Percentiles rank a stretch among this genome's conserved stretches.
Conservation (phyloP, 1,140 invertebrate species). For the Temnothorax nylanderi region DNA sequence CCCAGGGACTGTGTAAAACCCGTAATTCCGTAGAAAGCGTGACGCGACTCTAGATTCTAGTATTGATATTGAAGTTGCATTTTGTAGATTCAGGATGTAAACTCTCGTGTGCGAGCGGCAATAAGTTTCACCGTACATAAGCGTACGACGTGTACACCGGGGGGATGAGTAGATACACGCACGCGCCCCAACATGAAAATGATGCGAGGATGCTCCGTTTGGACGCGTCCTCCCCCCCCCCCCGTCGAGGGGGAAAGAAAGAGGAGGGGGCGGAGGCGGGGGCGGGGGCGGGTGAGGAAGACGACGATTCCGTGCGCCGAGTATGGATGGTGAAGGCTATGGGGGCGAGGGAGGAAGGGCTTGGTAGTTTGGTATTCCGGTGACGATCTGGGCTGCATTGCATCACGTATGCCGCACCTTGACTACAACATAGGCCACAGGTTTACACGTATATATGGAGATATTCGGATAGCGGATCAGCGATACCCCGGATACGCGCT, state of each 20-base stretch:
- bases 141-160: constrained; percentile 43
- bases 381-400: constrained; percentile 74
- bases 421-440: constrained; percentile 76
- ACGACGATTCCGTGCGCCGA: constrained; percentile 51
- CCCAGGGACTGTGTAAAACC: background rate
- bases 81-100: constrained; percentile 78
- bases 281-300: constrained; percentile 47
- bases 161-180: constrained; percentile 59
- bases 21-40: constrained; percentile 25
- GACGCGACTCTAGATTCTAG: constrained; percentile 24
- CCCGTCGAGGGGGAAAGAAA: background rate
- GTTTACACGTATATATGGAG: constrained; percentile 74
- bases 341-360: constrained; percentile 4
- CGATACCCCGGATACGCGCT: constrained; percentile 60
- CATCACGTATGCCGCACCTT: constrained; percentile 80
- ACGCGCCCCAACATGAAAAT: constrained; percentile 64
- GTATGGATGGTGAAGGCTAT: constrained; percentile 45
- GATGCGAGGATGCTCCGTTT: constrained; percentile 58
- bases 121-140: constrained; percentile 79
- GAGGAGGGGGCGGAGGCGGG: background rate
- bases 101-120: constrained; percentile 71
- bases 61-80: constrained; percentile 62
- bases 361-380: constrained; percentile 80
- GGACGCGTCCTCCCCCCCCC: constrained; percentile 21
- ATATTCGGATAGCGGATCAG: constrained; percentile 62